Evolutionary conservation across 2,888 invertebrate genomes (phyloP).

Genomic region (Brachynemurus nebulosus): DNA sequence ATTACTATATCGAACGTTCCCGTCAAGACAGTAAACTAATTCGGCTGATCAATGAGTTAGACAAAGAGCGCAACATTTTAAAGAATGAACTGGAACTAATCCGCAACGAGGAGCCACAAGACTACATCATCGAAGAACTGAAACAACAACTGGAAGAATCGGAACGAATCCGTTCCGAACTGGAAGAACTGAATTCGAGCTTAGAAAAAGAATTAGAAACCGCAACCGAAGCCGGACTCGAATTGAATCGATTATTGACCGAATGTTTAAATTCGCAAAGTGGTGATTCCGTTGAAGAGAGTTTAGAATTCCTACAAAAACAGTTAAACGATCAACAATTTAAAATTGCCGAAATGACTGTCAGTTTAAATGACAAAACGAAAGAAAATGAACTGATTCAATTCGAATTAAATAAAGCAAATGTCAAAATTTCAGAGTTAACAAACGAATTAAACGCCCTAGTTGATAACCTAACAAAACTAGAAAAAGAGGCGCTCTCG

Average conservation of each 20-base stretch:
- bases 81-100: constrained; percentile 46
- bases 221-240: constrained; percentile 66
- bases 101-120: constrained; percentile 55
- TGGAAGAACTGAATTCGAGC: constrained; percentile 53
- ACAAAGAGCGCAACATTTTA: constrained; percentile 51
- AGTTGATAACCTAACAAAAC: constrained; percentile 27
- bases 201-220: constrained; percentile 64
- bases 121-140: constrained; percentile 52
- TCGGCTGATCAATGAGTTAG: constrained; percentile 49
- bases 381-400: constrained; percentile 39
- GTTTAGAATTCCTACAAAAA: constrained; percentile 49
- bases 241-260: constrained; percentile 52
- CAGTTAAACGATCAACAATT: constrained; percentile 50
- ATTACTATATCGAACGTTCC: constrained; percentile 63
- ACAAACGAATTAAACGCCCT: constrained; percentile 30
- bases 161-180: constrained; percentile 32
- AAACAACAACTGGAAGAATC: constrained; percentile 47
- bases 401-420: constrained; percentile 27
- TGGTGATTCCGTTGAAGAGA: constrained; percentile 45
- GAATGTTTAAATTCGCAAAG: constrained; percentile 51
- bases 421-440: constrained; percentile 28
- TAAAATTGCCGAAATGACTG: constrained; percentile 37
- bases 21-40: constrained; percentile 56
- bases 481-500: constrained; percentile 31
- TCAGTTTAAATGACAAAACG: constrained; percentile 36